A percentile compares a stretch with the other conserved stretches of the same genome.
These are phyloP conservation scores for Eristalinus aeneus DNA, from an alignment of 2,888 invertebrate genomes.

Conservation along the genomic window DNA sequence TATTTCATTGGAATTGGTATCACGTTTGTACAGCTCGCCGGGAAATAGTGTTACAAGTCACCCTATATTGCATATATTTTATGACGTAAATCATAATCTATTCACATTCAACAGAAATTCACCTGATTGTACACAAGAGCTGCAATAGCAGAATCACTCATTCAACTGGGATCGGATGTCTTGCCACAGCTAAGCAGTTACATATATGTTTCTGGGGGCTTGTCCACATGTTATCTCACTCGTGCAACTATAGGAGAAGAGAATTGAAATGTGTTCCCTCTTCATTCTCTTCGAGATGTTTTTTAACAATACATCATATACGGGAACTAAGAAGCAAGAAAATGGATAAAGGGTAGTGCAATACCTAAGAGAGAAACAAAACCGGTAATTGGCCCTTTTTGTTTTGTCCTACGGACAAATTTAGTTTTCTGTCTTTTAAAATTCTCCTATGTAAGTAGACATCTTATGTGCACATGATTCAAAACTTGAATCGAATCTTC, in stretches of 20 bases:
- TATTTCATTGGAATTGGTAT: no score
- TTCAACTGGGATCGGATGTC: constrained; percentile 32
- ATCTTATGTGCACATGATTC: background rate
- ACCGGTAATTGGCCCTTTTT: constrained; percentile 53
- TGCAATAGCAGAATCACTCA: constrained; percentile 10
- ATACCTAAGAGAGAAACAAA: constrained; percentile 9
- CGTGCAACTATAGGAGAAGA: background rate
- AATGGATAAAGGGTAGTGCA: background rate
- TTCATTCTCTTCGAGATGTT: background rate
- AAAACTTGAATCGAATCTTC: constrained; percentile 45
- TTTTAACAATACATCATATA: background rate
- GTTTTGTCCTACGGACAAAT: constrained; percentile 13
- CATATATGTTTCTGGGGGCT: constrained; percentile 12
- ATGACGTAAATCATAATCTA: constrained; percentile 2
- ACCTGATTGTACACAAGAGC: constrained; percentile 46
- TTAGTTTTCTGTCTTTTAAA: constrained; percentile 2
- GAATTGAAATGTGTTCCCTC: background rate
- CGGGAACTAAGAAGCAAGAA: background rate
- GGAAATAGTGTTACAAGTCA: background rate
- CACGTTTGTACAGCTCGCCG: background rate
- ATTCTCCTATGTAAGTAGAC: background rate
- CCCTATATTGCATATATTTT: constrained; percentile 1
- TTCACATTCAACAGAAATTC: constrained; percentile 24
- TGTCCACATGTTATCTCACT: constrained; percentile 25
- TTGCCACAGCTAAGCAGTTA: background rate